Evolutionary conservation across 2,888 invertebrate genomes (phyloP).

Genomic region (Drosophila pseudotalamancana): DNA sequence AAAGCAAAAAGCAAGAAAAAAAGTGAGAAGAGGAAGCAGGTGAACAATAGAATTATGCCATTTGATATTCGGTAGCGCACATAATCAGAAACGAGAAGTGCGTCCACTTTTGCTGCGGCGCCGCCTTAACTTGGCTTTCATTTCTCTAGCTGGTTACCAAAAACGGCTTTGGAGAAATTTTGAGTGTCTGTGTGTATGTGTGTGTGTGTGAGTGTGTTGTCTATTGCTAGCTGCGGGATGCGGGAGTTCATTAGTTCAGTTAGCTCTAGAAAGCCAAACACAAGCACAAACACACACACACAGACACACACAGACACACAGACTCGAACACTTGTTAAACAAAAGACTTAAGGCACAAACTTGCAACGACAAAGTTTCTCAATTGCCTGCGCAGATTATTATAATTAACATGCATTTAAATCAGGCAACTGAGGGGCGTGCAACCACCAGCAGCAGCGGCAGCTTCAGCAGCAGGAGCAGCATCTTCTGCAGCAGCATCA

Average conservation of each 20-base stretch:
- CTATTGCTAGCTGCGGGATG: conserved; percentile 57
- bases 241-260: conserved; percentile 66
- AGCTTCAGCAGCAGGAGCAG: background rate
- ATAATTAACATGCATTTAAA: conserved; percentile 66
- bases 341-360: conserved; percentile 68
- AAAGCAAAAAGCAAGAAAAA: conserved; percentile 18
- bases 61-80: conserved; percentile 54
- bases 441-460: conserved; percentile 16
- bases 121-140: conserved; percentile 63
- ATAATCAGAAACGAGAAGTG: conserved; percentile 66
- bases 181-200: conserved; percentile 23
- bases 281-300: background rate
- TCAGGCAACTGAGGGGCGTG: conserved; percentile 40
- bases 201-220: conserved; percentile 10
- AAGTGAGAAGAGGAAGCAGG: conserved; percentile 16
- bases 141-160: conserved; percentile 71
- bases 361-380: conserved; percentile 52
- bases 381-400: conserved; percentile 66
- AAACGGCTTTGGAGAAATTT: conserved; percentile 77
- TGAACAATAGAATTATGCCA: conserved; percentile 79
- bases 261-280: conserved; percentile 53
- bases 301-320: background rate
- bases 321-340: conserved; percentile 23
- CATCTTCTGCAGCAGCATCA: conserved; percentile 22
- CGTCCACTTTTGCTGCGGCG: conserved; percentile 56